Evolutionary conservation across 2,888 invertebrate species (phyloP).

Genomic region (Orthosia cruda): DNA sequence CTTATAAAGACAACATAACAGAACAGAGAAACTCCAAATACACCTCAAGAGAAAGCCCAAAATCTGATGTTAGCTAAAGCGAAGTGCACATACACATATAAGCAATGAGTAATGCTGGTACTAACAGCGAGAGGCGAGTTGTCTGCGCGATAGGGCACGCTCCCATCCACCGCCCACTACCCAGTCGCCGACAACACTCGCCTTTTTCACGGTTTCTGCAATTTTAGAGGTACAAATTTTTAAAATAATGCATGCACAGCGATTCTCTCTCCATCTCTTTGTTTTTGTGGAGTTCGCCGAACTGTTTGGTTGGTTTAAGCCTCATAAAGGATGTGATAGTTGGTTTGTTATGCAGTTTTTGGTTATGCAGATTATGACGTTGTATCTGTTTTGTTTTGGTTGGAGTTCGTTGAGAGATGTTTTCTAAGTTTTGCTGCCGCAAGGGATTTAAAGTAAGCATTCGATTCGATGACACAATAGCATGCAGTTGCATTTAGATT

Average conservation of each 20-base stretch:
- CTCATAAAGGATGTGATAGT: constrained; percentile 50
- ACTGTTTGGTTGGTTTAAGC: constrained; percentile 52
- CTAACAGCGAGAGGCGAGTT: constrained; percentile 69
- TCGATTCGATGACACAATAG: neutral
- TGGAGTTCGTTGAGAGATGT: neutral
- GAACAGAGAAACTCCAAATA: constrained; percentile 31
- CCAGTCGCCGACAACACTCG: constrained; percentile 54
- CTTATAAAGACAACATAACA: constrained; percentile 3
- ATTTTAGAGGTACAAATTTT: constrained; percentile 70
- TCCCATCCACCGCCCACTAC: constrained; percentile 63
- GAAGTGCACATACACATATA: constrained; percentile 61
- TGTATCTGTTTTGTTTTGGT: constrained; percentile 27
- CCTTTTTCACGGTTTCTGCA: constrained; percentile 73
- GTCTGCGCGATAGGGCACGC: constrained; percentile 78
- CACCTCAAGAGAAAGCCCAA: constrained; percentile 56
- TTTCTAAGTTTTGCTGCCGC: constrained; percentile 3
- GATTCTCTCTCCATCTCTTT: constrained; percentile 51
- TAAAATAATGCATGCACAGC: constrained; percentile 64
- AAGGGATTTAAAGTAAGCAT: neutral
- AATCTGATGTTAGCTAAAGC: constrained; percentile 57
- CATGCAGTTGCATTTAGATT: neutral
- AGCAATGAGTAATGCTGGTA: constrained; percentile 70
- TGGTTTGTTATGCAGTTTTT: constrained; percentile 38
- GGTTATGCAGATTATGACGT: constrained; percentile 37
- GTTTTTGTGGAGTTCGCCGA: constrained; percentile 54